These are phyloP conservation scores for Thamnophis elegans DNA, from an alignment of 2,797 vertebrate species.

Conservation along the genomic window DNA sequence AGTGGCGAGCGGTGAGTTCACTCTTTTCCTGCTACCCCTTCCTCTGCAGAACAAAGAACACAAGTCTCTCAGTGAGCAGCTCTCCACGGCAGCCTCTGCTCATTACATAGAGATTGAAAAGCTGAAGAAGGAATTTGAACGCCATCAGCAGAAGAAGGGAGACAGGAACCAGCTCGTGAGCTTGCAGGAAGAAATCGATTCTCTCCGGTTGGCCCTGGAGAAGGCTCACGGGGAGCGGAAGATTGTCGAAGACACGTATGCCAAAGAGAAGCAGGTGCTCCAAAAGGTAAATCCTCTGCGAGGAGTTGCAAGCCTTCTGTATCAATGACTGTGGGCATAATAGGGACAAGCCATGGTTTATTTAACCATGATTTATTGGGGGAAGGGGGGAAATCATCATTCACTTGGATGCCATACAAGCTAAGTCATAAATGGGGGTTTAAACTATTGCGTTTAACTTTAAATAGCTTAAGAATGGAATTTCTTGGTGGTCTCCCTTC, in stretches of 20 bases:
- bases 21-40: background rate
- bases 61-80: slow-evolving; percentile 79
- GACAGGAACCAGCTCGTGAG: slow-evolving; percentile 68
- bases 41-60: slow-evolving; percentile 82
- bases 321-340: background rate
- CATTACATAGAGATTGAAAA: slow-evolving; percentile 78
- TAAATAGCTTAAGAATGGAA: background rate
- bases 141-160: slow-evolving; percentile 63
- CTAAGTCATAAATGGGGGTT: background rate
- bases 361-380: background rate
- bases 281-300: slow-evolving; percentile 73
- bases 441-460: background rate
- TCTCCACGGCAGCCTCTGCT: slow-evolving; percentile 57
- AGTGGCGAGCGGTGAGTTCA: accelerated
- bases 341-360: background rate
- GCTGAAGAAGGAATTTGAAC: slow-evolving; percentile 84
- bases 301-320: accelerated
- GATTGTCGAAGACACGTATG: slow-evolving; percentile 77
- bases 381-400: background rate
- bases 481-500: background rate
- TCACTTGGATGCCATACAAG: background rate
- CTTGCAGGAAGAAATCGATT: slow-evolving; percentile 81
- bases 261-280: slow-evolving; percentile 78
- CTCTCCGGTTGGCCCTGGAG: slow-evolving; percentile 78
- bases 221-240: slow-evolving; percentile 72